Evolutionary conservation across 30 jellyfish, hydroid and myxozoan species (phyloP).

Genomic region (Morbakka virulenta): DNA sequence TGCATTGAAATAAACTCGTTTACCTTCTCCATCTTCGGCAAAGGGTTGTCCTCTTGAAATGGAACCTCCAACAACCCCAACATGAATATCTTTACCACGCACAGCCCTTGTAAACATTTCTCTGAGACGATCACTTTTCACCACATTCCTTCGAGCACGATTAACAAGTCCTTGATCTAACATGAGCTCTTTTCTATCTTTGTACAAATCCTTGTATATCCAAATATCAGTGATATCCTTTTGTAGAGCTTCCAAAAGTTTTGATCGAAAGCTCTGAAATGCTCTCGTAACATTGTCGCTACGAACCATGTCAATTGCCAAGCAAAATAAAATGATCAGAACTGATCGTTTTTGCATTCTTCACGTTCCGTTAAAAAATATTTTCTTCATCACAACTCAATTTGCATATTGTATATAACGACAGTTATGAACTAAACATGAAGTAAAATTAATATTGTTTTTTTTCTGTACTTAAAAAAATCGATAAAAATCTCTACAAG

Average conservation of each 20-base stretch:
- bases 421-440: too few relatives aligned
- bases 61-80: slow-evolving; percentile 67
- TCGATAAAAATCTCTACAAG: too few relatives aligned
- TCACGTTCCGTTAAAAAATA: too few relatives aligned
- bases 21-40: slow-evolving; percentile 54
- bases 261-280: neutral
- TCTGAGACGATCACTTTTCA: slow-evolving; percentile 29
- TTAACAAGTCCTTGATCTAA: slow-evolving; percentile 67
- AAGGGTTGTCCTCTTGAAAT: slow-evolving; percentile 71
- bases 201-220: slow-evolving; percentile 53
- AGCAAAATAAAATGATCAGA: neutral
- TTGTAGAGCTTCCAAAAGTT: slow-evolving; percentile 35
- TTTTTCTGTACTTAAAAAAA: too few relatives aligned
- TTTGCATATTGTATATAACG: too few relatives aligned
- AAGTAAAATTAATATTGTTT: too few relatives aligned
- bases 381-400: too few relatives aligned
- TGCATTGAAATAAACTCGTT: slow-evolving; percentile 58
- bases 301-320: neutral
- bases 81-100: slow-evolving; percentile 45
- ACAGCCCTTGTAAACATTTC: slow-evolving; percentile 34
- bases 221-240: slow-evolving; percentile 51
- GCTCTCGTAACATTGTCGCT: neutral
- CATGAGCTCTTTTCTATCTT: slow-evolving; percentile 55
- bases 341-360: too few relatives aligned
- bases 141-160: slow-evolving; percentile 40